Base-by-base conservation (phyloP, 2,888 invertebrate genomes). In the Copidosoma aretas region DNA sequence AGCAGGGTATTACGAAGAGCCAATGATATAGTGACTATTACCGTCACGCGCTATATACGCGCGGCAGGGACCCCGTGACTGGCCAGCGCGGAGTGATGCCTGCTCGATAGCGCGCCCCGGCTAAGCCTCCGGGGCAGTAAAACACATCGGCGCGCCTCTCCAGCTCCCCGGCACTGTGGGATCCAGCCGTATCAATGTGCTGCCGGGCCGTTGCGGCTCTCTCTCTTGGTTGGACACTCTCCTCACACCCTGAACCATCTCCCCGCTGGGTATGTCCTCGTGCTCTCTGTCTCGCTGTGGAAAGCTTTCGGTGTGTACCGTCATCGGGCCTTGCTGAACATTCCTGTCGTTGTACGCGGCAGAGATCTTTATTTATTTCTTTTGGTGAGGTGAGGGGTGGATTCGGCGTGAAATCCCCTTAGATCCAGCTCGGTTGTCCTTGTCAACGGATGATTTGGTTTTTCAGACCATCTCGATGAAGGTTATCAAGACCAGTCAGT, bases 11-110 rank as follows among this genome's bases (percentile, higher is more conserved):
- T 64, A 64, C 60, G 58, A 51, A 66, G 82, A 83, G 83, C 83
- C 83, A 82, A 83, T 83, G 83, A 83, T 83, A 83, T 83, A 83
- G 82, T 82, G 83, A 83, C 82, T 83, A 83, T 83, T 83, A 83
- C 82, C 82, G 83, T 83, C 83, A 82, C 80, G 82, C 15, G 43
- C 15, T 17, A 12, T 12, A 12, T 17, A 80, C 81, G 81, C 81
- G 81, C 82, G 82, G 80, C 32, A 32, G 32, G 8, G 32, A 32
- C 4, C 79, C 79, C 80, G 43, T 32, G 32, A 32, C 32, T 8
- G 8, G 32, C n/a, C n/a, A 77, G 79, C 78, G 76, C 79, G 79
- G 83, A 83, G 82, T 83, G 83, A 83, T 83, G 83, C 82, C 81
- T 80, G 68, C 63, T 82, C 82, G 82, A 83, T 83, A 83, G 82